Evolutionary conservation across 92 coral and sea anemone species (phyloP).

Genomic region (Muricea muricata): DNA sequence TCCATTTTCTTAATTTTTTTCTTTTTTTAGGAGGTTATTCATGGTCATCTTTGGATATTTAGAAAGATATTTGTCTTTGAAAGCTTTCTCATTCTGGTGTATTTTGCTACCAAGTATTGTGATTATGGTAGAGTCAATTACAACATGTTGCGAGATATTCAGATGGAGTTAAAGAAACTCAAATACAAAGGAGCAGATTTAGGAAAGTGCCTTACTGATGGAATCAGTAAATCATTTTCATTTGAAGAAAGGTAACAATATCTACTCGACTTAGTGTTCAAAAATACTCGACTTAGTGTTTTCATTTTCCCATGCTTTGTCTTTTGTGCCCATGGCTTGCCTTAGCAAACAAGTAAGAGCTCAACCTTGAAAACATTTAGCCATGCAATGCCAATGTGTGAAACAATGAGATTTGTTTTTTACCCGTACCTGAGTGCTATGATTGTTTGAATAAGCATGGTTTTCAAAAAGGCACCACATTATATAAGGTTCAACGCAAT

Average conservation of each 20-base stretch:
- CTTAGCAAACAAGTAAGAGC: too few species aligned
- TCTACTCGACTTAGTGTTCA: too few species aligned
- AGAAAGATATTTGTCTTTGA: conserved; percentile 78
- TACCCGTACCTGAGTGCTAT: too few species aligned
- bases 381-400: too few species aligned
- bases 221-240: conserved; percentile 1
- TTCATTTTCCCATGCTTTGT: too few species aligned
- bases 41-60: conserved; percentile 84
- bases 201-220: conserved; percentile 59
- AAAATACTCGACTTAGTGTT: too few species aligned
- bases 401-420: too few species aligned
- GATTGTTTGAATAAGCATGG: too few species aligned
- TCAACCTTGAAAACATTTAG: too few species aligned
- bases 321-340: too few species aligned
- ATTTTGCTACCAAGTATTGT: conserved; percentile 75
- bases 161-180: conserved; percentile 78
- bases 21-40: conserved; percentile 75
- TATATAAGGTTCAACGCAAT: too few species aligned
- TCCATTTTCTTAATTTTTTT: neutral
- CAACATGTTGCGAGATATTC: conserved; percentile 79
- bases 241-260: neutral
- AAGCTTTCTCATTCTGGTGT: conserved; percentile 60
- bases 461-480: too few species aligned
- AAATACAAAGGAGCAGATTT: conserved; percentile 69
- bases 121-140: conserved; percentile 91